Conservation (phyloP, 2,888 invertebrate species). For the Strigamia maritima region DNA sequence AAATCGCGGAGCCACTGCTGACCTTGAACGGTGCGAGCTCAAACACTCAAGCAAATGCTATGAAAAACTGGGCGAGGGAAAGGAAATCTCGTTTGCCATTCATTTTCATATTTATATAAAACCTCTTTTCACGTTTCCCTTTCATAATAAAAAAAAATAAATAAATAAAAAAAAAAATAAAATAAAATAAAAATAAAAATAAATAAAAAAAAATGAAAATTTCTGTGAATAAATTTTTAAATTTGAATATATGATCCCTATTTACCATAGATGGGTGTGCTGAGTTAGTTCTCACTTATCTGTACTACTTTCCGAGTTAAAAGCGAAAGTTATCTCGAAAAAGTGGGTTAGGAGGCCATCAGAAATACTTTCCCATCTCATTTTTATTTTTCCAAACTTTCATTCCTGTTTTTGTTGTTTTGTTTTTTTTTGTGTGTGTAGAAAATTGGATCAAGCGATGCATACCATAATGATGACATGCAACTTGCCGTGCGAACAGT, state of each 20-base stretch:
- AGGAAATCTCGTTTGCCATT: background rate
- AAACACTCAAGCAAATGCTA: background rate
- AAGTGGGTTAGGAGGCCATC: background rate
- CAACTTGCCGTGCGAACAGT: background rate
- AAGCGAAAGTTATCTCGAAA: background rate
- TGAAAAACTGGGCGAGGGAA: background rate
- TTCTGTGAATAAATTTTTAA: too few relatives aligned
- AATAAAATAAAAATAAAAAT: too few relatives aligned
- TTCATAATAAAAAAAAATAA: background rate
- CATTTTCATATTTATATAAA: too few relatives aligned
- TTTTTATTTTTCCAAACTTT: background rate
- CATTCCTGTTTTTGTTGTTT: too few relatives aligned
- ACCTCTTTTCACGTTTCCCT: background rate
- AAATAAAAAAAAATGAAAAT: too few relatives aligned
- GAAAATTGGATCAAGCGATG: background rate
- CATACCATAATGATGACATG: background rate
- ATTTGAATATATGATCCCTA: too few relatives aligned
- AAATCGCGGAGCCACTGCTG: conserved; percentile 29
- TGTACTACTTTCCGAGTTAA: background rate
- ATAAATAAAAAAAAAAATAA: too few relatives aligned
- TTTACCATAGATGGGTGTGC: background rate
- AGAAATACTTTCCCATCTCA: background rate
- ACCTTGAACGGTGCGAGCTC: conserved; percentile 17
- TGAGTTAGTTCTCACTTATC: background rate
- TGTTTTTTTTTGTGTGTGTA: background rate